Percentiles rank a stretch among this genome's conserved stretches.
phyloP scores from a whole-genome alignment of 2,797 vertebrate genomes.

The Adrianichthys oophorus region DNA sequence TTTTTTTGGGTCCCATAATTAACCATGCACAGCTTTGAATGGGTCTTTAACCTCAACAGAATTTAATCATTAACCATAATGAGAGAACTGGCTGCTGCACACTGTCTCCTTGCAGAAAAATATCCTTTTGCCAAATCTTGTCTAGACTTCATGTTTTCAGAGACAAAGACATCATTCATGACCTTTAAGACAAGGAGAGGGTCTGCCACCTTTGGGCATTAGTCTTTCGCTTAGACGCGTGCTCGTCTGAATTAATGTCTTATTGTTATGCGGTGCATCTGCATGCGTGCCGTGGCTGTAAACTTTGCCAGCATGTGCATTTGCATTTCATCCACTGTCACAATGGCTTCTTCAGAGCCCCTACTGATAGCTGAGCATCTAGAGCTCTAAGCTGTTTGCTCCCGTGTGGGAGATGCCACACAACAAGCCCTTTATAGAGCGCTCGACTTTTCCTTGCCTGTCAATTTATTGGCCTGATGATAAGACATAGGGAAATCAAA shows the following conservation, averaged over 20 bases:
- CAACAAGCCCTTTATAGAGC: constrained; percentile 43
- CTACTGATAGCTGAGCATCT: constrained; percentile 49
- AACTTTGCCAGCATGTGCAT: constrained; percentile 9
- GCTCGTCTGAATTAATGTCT: constrained; percentile 39
- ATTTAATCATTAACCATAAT: constrained; percentile 67
- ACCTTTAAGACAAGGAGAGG: constrained; percentile 62
- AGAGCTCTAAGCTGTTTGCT: constrained; percentile 36
- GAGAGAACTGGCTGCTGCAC: constrained; percentile 33
- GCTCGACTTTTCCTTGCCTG: constrained; percentile 61
- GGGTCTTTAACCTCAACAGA: constrained; percentile 65
- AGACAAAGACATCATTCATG: constrained; percentile 56
- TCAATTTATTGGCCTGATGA: constrained; percentile 61
- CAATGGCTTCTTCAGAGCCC: constrained; percentile 20
- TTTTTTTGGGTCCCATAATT: constrained; percentile 60
- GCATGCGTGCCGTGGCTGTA: background rate
- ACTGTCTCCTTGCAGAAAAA: constrained; percentile 20
- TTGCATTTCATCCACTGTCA: constrained; percentile 18
- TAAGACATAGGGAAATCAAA: constrained; percentile 50
- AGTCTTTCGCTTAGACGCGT: constrained; percentile 44
- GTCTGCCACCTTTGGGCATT: constrained; percentile 36
- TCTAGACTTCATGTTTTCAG: constrained; percentile 51
- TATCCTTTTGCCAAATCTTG: constrained; percentile 44
- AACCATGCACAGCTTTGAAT: constrained; percentile 52
- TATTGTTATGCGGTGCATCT: constrained; percentile 33
- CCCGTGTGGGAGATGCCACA: constrained; percentile 25